Evolutionary conservation across 2,797 vertebrate genomes (phyloP), one percentile per base, ranked within the genome.

Genomic region (Natrix natrix): DNA sequence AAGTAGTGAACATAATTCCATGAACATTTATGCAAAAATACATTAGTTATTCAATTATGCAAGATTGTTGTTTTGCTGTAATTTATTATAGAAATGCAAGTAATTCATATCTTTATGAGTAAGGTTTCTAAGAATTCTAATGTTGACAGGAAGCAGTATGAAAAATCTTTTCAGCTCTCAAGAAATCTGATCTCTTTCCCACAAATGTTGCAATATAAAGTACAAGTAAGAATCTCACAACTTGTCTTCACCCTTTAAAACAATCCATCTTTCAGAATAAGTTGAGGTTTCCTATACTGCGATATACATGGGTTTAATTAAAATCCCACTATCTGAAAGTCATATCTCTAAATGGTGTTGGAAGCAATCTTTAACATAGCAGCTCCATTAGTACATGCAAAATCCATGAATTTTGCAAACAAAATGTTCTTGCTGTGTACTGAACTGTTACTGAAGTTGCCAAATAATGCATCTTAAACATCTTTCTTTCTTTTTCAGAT

Each of bases 401-500:
- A 95, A 94, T 94, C 90, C 92, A 95, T 95, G 83, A 94, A 17
- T 61, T 94, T 96, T 95, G 91, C 92, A 94, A 95, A 92, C 92
- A 94, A 94, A 96, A 95, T 93, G 93, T 95, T 96, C 92, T 92
- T 87, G 20, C 26, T 94, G 90, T 61, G 88, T 94, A 92, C 93
- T 14, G 0, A 20, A 88, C 94, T 48, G 91, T 91, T 90, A 78
- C 87, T 87, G 94, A 93, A 86, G 92, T 59, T 95, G 89, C 91
- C 92, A 95, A 94, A 86, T 95, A 95, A 97, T 95, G 94, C 90
- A 32, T 74, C 94, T 96, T 93, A 96, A 96, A 96, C 93, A 66
- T 94, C 37, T 97, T 96, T 96, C 56, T 83, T 78, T 22, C 37
- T 95, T 97, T 97, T 97, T 93, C 97, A 98, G 98, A 87, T 98